phyloP scores from a whole-genome alignment of 2,888 invertebrate species.

The Plebejus argus region DNA sequence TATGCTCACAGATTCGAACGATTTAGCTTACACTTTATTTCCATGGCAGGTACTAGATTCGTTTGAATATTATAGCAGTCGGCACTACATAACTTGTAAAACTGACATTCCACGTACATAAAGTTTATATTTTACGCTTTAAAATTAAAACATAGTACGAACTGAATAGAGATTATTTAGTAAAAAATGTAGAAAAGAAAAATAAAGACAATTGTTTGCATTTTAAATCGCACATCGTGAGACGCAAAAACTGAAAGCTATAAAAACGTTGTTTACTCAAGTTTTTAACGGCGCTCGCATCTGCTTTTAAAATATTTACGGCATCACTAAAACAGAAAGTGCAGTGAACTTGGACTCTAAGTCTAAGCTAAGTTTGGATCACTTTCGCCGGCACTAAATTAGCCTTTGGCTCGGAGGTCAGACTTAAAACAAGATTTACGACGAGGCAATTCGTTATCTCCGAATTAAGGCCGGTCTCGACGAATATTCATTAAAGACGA shows the following conservation, averaged over 20 bases:
- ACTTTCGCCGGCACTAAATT: slow-evolving; percentile 3
- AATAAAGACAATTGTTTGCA: not conserved
- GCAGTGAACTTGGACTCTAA: slow-evolving; percentile 15
- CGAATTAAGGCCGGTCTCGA: not conserved
- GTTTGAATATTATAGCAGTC: not conserved
- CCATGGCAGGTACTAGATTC: not conserved
- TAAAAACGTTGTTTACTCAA: not conserved
- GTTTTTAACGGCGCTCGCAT: slow-evolving; percentile 19
- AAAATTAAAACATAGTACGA: not conserved
- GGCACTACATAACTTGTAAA: not conserved
- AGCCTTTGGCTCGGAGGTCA: slow-evolving; percentile 9
- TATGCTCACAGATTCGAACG: slow-evolving; percentile 13
- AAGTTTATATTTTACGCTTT: too few species aligned
- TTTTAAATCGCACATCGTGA: not conserved
- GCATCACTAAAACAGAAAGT: slow-evolving; percentile 7
- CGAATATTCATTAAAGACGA: not conserved
- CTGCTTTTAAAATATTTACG: slow-evolving; percentile 10
- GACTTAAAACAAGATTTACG: slow-evolving; percentile 14
- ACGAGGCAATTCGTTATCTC: slow-evolving; percentile 1
- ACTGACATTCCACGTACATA: not conserved
- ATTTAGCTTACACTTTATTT: not conserved
- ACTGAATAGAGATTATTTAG: not conserved
- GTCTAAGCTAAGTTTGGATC: slow-evolving; percentile 11
- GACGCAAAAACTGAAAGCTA: not conserved
- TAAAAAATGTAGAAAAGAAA: not conserved